phyloP scores from a whole-genome alignment of 2,797 vertebrate genomes.

The Sarcoramphus papa region DNA sequence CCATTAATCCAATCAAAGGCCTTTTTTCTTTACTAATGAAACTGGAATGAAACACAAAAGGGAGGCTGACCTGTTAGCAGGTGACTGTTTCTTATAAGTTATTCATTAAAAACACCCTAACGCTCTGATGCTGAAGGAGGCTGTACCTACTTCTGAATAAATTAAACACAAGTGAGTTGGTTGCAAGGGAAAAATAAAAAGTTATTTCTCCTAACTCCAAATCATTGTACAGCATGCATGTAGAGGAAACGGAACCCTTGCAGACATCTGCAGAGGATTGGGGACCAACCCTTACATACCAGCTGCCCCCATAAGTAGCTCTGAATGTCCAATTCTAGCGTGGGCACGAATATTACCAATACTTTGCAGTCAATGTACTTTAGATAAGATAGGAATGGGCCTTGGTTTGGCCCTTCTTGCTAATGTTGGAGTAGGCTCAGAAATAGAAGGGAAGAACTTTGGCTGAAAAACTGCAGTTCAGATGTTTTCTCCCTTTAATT shows the following conservation, averaged over 20 bases:
- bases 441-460: not conserved
- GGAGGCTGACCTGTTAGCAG: slow-evolving; percentile 60
- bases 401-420: not conserved
- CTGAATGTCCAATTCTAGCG: not conserved
- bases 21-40: slow-evolving; percentile 58
- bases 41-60: slow-evolving; percentile 59
- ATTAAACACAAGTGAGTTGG: slow-evolving; percentile 13
- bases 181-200: not conserved
- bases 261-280: not conserved
- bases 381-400: not conserved
- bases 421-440: not conserved
- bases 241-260: not conserved
- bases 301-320: not conserved
- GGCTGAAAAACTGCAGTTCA: not conserved
- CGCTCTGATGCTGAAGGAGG: not conserved
- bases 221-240: not conserved
- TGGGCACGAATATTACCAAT: not conserved
- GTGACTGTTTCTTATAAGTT: slow-evolving; percentile 59
- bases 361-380: not conserved
- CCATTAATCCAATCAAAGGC: slow-evolving; percentile 60
- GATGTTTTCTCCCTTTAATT: not conserved
- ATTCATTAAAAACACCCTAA: slow-evolving; percentile 67
- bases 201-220: not conserved
- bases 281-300: not conserved
- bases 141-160: slow-evolving; percentile 4